Conservation (phyloP, 2,797 vertebrate genomes). For the Limosa lapponica region DNA sequence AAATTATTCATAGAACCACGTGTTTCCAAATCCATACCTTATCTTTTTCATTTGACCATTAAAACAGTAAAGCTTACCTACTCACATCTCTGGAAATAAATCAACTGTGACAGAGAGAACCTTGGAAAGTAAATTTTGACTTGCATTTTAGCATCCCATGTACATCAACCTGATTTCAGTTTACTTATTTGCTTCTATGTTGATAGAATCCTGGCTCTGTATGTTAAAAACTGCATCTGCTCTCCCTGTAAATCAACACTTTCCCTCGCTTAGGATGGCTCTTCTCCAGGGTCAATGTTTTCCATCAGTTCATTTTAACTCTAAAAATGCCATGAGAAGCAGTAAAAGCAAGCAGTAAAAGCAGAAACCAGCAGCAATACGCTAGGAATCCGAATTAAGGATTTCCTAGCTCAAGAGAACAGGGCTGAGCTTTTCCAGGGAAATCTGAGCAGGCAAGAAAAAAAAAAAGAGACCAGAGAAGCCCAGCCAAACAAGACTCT, state of each 20-base stretch:
- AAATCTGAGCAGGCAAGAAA: neutral
- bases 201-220: neutral
- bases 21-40: neutral
- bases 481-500: neutral
- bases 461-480: neutral
- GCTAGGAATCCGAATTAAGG: neutral
- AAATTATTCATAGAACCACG: neutral
- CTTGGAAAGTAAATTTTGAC: neutral
- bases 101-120: neutral
- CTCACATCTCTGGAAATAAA: neutral
- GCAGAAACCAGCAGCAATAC: neutral
- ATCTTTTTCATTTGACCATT: neutral
- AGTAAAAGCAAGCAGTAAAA: neutral
- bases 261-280: neutral
- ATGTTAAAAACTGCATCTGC: neutral
- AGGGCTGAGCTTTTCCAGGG: neutral
- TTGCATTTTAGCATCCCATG: neutral
- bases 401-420: neutral
- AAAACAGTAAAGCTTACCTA: neutral
- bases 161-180: neutral
- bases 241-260: neutral
- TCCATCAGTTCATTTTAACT: neutral
- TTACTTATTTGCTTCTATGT: neutral
- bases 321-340: neutral
- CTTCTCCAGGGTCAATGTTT: neutral